Conservation (phyloP, 2,113 vertebrate species). For the Osmerus mordax region DNA sequence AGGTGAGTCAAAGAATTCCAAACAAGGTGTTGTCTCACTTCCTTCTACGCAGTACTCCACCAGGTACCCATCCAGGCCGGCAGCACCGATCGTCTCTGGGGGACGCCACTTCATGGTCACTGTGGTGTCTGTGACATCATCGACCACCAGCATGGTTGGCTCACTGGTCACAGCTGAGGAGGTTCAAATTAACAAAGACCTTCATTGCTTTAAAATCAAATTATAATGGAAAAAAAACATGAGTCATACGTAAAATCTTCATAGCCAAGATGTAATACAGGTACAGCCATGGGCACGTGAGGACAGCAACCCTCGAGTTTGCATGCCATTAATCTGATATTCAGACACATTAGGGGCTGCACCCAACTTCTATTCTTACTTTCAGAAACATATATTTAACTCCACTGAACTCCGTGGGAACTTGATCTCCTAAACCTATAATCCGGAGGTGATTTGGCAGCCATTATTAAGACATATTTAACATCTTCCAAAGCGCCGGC, state of each 20-base stretch:
- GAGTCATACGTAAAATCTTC: neutral
- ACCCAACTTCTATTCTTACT: slow-evolving; percentile 62
- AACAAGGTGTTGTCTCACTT: slow-evolving; percentile 75
- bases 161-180: slow-evolving; percentile 92
- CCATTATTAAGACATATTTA: slow-evolving; percentile 69
- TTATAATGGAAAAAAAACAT: neutral
- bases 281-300: slow-evolving; percentile 15
- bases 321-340: slow-evolving; percentile 41
- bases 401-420: slow-evolving; percentile 51
- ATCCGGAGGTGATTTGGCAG: slow-evolving; percentile 66
- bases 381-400: slow-evolving; percentile 55
- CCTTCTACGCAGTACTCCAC: slow-evolving; percentile 97
- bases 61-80: slow-evolving; percentile 91
- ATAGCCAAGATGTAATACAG: slow-evolving; percentile 9
- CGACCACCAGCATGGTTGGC: slow-evolving; percentile 88
- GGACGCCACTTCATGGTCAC: slow-evolving; percentile 97
- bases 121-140: slow-evolving; percentile 85
- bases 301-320: slow-evolving; percentile 24
- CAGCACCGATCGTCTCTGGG: slow-evolving; percentile 94
- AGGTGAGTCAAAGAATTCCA: neutral
- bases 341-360: slow-evolving; percentile 46
- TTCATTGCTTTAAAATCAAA: neutral
- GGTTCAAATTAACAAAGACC: neutral
- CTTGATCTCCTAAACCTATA: slow-evolving; percentile 66
- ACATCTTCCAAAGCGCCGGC: slow-evolving; percentile 64